A percentile compares a stretch with the other conserved stretches of the same genome.
Evolutionary conservation across 2,113 vertebrate genomes (phyloP).

Genomic region (Percina caprodes): DNA sequence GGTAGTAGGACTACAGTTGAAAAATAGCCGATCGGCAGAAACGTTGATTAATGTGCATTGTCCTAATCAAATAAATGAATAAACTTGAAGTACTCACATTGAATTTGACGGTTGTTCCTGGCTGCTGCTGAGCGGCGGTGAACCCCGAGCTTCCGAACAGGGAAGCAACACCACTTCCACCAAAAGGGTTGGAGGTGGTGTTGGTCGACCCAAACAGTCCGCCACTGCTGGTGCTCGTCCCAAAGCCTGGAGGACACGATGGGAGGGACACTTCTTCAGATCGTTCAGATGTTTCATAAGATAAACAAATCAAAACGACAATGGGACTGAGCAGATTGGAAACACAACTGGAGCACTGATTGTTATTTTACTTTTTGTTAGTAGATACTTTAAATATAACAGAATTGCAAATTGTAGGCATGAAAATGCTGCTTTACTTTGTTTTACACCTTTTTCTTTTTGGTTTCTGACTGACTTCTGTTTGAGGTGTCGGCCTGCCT

Average conservation of each 20-base stretch:
- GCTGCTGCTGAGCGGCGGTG: slow-evolving; percentile 86
- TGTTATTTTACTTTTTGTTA: neutral
- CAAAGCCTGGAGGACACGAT: slow-evolving; percentile 85
- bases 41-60: too few relatives aligned
- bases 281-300: slow-evolving; percentile 7
- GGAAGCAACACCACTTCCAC: slow-evolving; percentile 87
- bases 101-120: slow-evolving; percentile 95
- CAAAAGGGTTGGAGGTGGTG: slow-evolving; percentile 94
- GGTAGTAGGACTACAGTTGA: too few relatives aligned
- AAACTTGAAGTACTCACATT: slow-evolving; percentile 85
- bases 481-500: too few relatives aligned
- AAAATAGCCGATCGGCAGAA: too few relatives aligned
- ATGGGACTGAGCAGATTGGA: neutral
- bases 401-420: neutral
- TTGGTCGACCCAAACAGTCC: slow-evolving; percentile 95
- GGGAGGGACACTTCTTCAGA: slow-evolving; percentile 3
- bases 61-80: too few relatives aligned
- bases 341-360: neutral
- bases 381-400: too few relatives aligned
- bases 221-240: slow-evolving; percentile 92
- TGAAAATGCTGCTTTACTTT: neutral
- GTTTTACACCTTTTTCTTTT: too few relatives aligned
- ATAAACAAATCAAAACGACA: slow-evolving; percentile 17
- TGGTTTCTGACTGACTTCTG: too few relatives aligned
- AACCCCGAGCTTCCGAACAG: slow-evolving; percentile 94